These are phyloP conservation scores for Monopis laevigella DNA, from an alignment of 2,888 invertebrate genomes.

Conservation along the genomic window DNA sequence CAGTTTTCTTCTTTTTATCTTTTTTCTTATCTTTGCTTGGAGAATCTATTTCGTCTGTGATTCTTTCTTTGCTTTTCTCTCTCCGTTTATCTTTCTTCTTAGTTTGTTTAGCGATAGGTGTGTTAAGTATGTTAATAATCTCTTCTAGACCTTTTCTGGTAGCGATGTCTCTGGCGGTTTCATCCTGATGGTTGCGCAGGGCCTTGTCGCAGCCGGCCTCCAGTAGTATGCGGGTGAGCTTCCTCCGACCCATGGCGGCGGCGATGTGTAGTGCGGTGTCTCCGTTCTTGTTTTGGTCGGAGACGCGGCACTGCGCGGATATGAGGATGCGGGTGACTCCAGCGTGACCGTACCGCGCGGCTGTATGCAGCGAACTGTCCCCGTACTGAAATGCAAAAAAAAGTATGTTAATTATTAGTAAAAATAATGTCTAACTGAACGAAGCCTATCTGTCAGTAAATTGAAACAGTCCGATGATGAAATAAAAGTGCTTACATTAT, in stretches of 20 bases:
- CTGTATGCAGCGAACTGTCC: slow-evolving; percentile 93
- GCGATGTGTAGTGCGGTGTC: slow-evolving; percentile 95
- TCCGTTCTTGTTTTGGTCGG: slow-evolving; percentile 94
- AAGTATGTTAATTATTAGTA: slow-evolving; percentile 3
- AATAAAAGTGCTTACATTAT: slow-evolving; percentile 72
- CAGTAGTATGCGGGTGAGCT: slow-evolving; percentile 88
- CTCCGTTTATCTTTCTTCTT: slow-evolving; percentile 49
- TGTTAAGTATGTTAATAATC: slow-evolving; percentile 81
- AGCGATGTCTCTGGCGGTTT: slow-evolving; percentile 91
- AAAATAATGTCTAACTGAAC: neutral
- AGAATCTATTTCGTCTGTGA: slow-evolving; percentile 61
- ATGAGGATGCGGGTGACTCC: slow-evolving; percentile 94
- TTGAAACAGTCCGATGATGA: neutral
- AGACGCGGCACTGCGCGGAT: slow-evolving; percentile 86
- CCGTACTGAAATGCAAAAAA: slow-evolving; percentile 83
- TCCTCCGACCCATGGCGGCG: slow-evolving; percentile 91
- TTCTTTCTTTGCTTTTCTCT: slow-evolving; percentile 62
- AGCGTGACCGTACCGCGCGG: slow-evolving; percentile 95
- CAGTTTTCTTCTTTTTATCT: slow-evolving; percentile 59
- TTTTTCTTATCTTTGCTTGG: slow-evolving; percentile 47
- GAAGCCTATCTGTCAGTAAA: neutral
- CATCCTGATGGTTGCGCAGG: slow-evolving; percentile 83
- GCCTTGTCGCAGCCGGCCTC: slow-evolving; percentile 82
- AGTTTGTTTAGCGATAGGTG: slow-evolving; percentile 50
- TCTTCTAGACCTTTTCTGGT: slow-evolving; percentile 85